A percentile compares a stretch with the other conserved stretches of the same genome.
phyloP scores from a whole-genome alignment of 2,797 vertebrate genomes.

The Florisuga fusca region DNA sequence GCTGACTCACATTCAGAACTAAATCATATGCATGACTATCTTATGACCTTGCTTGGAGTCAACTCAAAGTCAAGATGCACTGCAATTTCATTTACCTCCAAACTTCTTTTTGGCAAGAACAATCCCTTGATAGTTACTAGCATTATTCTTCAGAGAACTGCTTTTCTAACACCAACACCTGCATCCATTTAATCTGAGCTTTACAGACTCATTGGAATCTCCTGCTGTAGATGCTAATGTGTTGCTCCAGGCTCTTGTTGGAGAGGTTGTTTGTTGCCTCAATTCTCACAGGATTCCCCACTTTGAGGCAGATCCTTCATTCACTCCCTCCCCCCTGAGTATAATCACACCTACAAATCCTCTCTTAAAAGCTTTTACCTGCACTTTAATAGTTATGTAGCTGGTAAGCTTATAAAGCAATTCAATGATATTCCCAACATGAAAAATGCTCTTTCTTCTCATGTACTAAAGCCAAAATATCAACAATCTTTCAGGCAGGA shows the following conservation, averaged over 20 bases:
- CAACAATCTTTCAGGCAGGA: background rate
- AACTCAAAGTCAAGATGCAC: background rate
- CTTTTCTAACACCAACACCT: constrained; percentile 41
- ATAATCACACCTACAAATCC: background rate
- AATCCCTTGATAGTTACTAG: background rate
- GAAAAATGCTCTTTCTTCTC: background rate
- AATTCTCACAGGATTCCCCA: background rate
- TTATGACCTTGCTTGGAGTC: constrained; percentile 1
- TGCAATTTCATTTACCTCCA: constrained; percentile 5
- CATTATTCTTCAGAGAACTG: background rate
- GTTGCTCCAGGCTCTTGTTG: background rate
- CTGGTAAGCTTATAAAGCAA: background rate
- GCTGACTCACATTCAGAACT: background rate
- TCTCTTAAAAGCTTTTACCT: background rate
- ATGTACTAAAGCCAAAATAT: background rate
- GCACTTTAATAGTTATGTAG: background rate
- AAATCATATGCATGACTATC: background rate
- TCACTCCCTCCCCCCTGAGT: background rate
- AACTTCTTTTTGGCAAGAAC: constrained; percentile 2
- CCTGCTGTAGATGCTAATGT: constrained; percentile 14
- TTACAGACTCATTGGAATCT: constrained; percentile 20
- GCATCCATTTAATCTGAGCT: constrained; percentile 29
- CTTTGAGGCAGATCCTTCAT: background rate
- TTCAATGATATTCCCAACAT: background rate
- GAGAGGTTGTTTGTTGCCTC: constrained; percentile 19